Evolutionary conservation across 2,797 vertebrate species (phyloP).

Genomic region (Sylvilagus floridanus): DNA sequence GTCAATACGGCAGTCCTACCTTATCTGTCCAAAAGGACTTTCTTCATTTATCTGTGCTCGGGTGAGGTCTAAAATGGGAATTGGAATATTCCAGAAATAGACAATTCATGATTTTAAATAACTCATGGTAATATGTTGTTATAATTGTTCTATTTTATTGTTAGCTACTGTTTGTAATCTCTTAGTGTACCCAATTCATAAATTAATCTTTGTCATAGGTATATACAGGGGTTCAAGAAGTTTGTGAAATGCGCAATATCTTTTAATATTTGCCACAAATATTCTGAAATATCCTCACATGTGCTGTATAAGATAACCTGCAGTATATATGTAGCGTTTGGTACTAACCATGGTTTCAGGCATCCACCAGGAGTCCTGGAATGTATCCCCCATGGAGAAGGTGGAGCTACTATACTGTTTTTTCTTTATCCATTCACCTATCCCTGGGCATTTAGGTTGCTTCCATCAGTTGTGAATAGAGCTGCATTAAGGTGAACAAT

Average conservation of each 20-base stretch:
- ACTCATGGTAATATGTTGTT: neutral
- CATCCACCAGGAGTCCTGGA: neutral
- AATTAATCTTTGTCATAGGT: neutral
- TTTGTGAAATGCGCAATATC: no score
- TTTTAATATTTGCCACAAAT: no score
- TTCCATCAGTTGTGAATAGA: neutral
- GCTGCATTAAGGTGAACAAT: neutral
- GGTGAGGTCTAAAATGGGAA: neutral
- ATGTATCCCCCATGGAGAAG: no score
- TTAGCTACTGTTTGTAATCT: neutral
- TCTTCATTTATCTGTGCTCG: neutral
- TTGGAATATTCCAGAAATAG: neutral
- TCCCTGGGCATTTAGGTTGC: neutral
- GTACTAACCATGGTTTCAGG: neutral
- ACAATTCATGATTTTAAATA: neutral
- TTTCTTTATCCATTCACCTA: neutral
- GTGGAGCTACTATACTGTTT: neutral
- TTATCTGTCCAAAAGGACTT: neutral
- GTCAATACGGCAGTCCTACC: neutral
- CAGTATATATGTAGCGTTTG: neutral
- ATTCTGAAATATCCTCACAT: no score
- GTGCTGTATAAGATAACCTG: no score
- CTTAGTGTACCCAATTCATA: neutral
- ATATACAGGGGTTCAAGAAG: no score
- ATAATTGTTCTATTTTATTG: neutral